Percentiles rank a stretch among this genome's conserved stretches.
Conservation (phyloP, 2,113 vertebrate species). For the Gymnorhina tibicen region DNA sequence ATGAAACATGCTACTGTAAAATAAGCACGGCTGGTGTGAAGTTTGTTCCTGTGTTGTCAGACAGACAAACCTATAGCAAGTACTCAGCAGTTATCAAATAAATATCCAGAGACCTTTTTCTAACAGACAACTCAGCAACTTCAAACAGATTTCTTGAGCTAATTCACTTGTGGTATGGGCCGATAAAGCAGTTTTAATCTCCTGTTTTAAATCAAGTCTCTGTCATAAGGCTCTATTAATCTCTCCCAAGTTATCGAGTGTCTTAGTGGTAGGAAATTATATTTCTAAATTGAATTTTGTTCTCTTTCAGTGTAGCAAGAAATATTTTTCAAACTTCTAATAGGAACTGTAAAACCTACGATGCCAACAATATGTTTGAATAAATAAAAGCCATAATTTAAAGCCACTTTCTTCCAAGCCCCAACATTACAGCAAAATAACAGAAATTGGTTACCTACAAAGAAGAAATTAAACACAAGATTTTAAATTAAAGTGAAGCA, state of each 20-base stretch:
- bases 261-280: constrained; percentile 70
- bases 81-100: constrained; percentile 64
- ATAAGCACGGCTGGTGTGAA: constrained; percentile 20
- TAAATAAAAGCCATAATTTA: constrained; percentile 69
- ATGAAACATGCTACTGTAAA: constrained; percentile 61
- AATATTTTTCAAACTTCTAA: constrained; percentile 71
- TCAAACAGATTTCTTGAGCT: constrained; percentile 65
- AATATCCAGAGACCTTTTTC: constrained; percentile 61
- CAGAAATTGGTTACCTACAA: constrained; percentile 44
- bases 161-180: constrained; percentile 54
- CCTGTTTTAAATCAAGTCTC: constrained; percentile 72
- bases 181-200: constrained; percentile 70
- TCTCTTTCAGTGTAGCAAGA: constrained; percentile 65
- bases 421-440: constrained; percentile 23
- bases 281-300: constrained; percentile 74
- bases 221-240: constrained; percentile 70
- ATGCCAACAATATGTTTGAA: constrained; percentile 45
- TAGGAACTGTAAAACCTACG: constrained; percentile 60
- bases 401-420: constrained; percentile 38
- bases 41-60: constrained; percentile 39
- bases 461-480: constrained; percentile 58
- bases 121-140: constrained; percentile 68
- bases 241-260: constrained; percentile 64
- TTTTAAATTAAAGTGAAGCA: constrained; percentile 50
- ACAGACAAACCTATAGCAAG: constrained; percentile 31